A percentile compares a stretch with the other conserved stretches of the same genome.
Conservation (phyloP, 2,797 vertebrate species). For the Natrix natrix region DNA sequence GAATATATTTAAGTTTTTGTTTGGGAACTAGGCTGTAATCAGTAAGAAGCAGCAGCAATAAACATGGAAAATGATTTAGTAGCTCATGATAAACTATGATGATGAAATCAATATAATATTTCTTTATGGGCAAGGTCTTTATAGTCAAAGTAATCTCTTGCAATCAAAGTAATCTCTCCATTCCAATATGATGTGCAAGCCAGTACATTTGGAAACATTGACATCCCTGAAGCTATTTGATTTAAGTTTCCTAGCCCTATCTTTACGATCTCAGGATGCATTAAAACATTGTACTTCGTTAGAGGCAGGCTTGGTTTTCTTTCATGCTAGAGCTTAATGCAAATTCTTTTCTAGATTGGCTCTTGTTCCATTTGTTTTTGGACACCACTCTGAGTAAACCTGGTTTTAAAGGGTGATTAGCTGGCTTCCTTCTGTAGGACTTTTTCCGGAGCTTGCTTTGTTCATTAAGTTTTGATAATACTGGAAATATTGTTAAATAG, state of each 20-base stretch:
- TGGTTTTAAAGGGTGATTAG: background rate
- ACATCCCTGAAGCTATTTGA: background rate
- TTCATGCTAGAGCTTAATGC: background rate
- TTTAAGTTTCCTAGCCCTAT: background rate
- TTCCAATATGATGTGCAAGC: background rate
- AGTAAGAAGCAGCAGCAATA: background rate
- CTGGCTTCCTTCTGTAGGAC: background rate
- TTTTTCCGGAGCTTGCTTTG: background rate
- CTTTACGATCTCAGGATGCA: background rate
- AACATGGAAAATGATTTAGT: background rate
- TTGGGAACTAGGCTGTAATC: background rate
- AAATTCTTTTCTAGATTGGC: background rate
- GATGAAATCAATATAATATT: background rate
- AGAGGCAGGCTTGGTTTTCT: background rate
- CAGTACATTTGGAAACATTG: background rate
- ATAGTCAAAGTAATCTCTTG: background rate
- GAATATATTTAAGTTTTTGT: background rate
- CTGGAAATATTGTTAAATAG: background rate
- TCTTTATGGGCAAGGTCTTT: background rate
- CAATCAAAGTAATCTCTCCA: background rate
- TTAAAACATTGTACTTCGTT: background rate
- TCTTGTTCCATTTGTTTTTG: background rate
- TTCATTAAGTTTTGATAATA: background rate
- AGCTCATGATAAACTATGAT: background rate
- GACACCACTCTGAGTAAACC: background rate